A percentile compares a stretch with the other conserved stretches of the same genome.
phyloP scores from a whole-genome alignment of 2,113 vertebrate species.

The Phalacrocorax carbo region DNA sequence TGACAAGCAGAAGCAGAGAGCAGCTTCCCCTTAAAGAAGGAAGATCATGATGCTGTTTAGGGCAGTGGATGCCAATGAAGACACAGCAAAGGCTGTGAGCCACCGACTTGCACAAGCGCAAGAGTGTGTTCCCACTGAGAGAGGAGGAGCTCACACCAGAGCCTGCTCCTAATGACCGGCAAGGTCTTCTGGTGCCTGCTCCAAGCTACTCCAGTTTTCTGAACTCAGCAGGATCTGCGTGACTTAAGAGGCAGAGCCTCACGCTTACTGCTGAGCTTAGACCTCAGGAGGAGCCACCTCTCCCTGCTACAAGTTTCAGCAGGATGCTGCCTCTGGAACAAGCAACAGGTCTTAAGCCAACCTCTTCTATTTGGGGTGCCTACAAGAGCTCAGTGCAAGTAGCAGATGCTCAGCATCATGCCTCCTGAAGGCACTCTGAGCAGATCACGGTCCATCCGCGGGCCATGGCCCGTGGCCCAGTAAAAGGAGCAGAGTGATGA shows the following conservation, averaged over 20 bases:
- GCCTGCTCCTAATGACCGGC: neutral
- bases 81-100: neutral
- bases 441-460: neutral
- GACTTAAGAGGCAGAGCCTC: neutral
- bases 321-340: neutral
- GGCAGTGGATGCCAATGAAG: neutral
- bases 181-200: neutral
- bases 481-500: neutral
- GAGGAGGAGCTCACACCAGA: neutral
- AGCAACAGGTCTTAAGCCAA: neutral
- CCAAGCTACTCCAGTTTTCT: neutral
- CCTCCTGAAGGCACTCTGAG: neutral
- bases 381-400: neutral
- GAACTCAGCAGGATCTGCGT: neutral
- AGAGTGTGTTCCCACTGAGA: neutral
- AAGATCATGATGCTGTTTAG: neutral
- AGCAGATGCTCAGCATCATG: neutral
- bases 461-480: neutral
- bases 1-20: neutral
- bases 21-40: neutral
- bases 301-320: neutral
- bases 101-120: rapidly evolving
- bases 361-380: neutral
- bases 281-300: neutral
- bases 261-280: neutral